Conservation (phyloP, 2,797 vertebrate species). For the Falco novaeseelandiae region DNA sequence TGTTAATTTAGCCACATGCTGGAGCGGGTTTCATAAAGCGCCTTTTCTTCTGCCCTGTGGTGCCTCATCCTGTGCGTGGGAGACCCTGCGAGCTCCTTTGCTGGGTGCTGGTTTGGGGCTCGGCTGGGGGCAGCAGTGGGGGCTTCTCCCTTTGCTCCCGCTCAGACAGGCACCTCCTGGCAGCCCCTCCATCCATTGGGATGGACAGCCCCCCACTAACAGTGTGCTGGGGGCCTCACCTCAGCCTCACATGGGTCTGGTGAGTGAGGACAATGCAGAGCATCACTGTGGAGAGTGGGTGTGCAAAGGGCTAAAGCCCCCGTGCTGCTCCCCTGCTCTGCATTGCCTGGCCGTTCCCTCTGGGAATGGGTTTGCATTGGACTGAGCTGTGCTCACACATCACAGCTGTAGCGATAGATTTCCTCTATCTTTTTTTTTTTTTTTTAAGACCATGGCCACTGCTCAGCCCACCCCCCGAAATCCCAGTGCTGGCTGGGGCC, state of each 20-base stretch:
- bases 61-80: background rate
- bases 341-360: background rate
- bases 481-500: background rate
- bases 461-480: background rate
- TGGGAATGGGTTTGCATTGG: background rate
- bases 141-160: background rate
- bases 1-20: fast-evolving
- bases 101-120: background rate
- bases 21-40: background rate
- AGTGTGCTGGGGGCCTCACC: fast-evolving
- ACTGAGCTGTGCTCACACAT: background rate
- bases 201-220: background rate
- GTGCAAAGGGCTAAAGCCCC: background rate
- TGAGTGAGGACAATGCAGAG: fast-evolving
- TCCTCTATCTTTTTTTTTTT: background rate
- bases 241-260: background rate
- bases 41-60: background rate
- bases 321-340: fast-evolving
- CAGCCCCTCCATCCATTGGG: background rate
- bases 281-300: background rate
- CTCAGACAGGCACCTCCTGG: background rate
- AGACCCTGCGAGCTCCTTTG: background rate
- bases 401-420: background rate
- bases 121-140: fast-evolving
- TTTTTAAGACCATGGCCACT: fast-evolving